These are phyloP conservation scores for Festucalex cinctus DNA, from an alignment of 2,113 vertebrate species.

Conservation along the genomic window DNA sequence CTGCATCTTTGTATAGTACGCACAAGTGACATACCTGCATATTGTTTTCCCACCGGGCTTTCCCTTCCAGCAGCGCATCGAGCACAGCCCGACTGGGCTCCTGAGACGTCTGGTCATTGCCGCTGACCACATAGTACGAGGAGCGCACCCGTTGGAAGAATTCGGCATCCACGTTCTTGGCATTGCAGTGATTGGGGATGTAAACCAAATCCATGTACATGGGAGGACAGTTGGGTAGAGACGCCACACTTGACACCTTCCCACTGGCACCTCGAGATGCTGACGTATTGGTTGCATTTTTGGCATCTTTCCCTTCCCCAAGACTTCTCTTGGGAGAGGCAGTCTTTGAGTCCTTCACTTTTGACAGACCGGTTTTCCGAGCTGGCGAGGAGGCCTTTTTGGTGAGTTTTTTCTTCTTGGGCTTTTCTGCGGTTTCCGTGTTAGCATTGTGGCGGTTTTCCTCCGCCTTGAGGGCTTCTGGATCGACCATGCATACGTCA, in stretches of 20 bases:
- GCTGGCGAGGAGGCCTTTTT: conserved; percentile 89
- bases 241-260: conserved; percentile 73
- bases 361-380: conserved; percentile 82
- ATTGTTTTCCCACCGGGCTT: conserved; percentile 90
- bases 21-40: conserved; percentile 79
- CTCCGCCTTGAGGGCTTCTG: conserved; percentile 83
- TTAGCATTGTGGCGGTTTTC: conserved; percentile 86
- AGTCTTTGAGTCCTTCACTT: conserved; percentile 84
- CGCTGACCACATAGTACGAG: conserved; percentile 96
- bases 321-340: conserved; percentile 86
- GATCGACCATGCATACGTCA: conserved; percentile 94
- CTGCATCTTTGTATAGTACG: too few species aligned
- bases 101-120: conserved; percentile 85
- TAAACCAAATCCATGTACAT: conserved; percentile 97
- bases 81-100: conserved; percentile 90
- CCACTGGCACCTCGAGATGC: conserved; percentile 80
- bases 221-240: conserved; percentile 84
- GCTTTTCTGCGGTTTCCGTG: conserved; percentile 85
- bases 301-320: conserved; percentile 89
- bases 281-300: conserved; percentile 91
- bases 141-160: conserved; percentile 95
- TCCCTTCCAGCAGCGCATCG: conserved; percentile 91
- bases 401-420: conserved; percentile 85
- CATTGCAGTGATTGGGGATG: conserved; percentile 95
- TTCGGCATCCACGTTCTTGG: conserved; percentile 91